Base-by-base conservation (phyloP, 2,888 invertebrate species). In the Heliconius hortense region DNA sequence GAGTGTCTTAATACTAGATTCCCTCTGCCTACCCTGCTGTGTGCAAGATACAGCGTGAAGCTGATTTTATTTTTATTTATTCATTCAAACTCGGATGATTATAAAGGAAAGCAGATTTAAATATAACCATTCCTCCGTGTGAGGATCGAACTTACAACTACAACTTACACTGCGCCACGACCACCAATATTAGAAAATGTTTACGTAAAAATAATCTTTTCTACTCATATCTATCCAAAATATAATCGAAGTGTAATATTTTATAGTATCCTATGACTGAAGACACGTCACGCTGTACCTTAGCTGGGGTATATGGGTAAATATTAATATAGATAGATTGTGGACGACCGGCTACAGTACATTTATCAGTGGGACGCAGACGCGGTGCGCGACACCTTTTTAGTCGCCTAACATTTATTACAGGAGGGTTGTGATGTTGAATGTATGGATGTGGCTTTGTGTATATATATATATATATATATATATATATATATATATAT, bases 361-460 rank as follows among this genome's bases (percentile, higher is more conserved):
- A 91, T 91, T 92, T 92, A 93, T 93, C 92, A 91, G 89, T 79
- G 79, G 82, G 81, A 83, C 84, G 86, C 92, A 93, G 92, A 87
- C 89, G 87, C 86, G 82, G 85, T 82, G 85, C 84, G 83, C 87
- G 91, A 90, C 91, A 91, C 91, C 90, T 92, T 92, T 91, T 90
- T 90, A 89, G 88, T 86, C 86, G 82, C 81, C 85, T 83, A 87
- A 90, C 92, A 92, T 92, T 92, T 92, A 91, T 92, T 89, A 92
- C 85, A 79, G 80, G 71, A 74, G 77, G 48, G 72, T 81, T 31
- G n/a, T 74, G 84, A 84, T 80, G 53, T 84, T 76, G 4, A 13
- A 39, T 28, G 13, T 68, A 83, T 87, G 63, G 87, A 87, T 81
- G 76, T 60, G 85, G 56, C 70, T 66, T 63, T 4, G 21, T 18